Evolutionary conservation across 2,113 vertebrate genomes (phyloP).

Genomic region (Misgurnus mizolepis): DNA sequence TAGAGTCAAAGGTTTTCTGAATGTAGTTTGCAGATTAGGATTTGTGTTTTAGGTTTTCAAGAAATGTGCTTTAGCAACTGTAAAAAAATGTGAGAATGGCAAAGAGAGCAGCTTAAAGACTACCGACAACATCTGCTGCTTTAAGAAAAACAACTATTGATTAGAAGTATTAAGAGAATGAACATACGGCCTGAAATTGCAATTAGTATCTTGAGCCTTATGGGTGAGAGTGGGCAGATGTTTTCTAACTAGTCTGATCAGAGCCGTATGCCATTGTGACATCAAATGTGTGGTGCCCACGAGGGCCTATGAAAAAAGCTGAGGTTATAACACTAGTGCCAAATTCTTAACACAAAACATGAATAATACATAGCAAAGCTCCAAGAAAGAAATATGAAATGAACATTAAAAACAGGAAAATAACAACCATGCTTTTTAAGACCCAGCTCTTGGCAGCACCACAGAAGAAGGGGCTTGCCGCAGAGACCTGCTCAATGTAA

Average conservation of each 20-base stretch:
- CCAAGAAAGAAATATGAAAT: neutral
- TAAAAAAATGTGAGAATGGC: neutral
- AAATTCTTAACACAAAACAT: neutral
- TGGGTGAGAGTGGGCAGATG: conserved; percentile 52
- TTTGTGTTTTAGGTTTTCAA: too few relatives aligned
- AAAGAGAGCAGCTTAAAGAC: conserved; percentile 43
- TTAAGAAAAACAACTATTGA: conserved; percentile 52
- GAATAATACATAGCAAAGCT: neutral
- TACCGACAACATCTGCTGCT: conserved; percentile 49
- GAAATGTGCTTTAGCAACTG: too few relatives aligned
- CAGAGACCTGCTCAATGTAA: conserved; percentile 47
- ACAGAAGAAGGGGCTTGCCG: conserved; percentile 39
- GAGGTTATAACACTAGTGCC: neutral
- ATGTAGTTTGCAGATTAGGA: too few relatives aligned
- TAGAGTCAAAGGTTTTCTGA: too few relatives aligned
- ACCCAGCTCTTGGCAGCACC: conserved; percentile 10
- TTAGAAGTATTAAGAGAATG: conserved; percentile 49
- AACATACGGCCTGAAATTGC: conserved; percentile 48
- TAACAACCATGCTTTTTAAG: conserved; percentile 7
- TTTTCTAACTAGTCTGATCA: conserved; percentile 48
- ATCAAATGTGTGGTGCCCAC: neutral
- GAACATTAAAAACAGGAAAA: too few relatives aligned
- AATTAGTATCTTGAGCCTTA: conserved; percentile 49
- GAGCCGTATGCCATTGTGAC: conserved; percentile 30
- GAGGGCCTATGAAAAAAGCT: neutral